These are phyloP conservation scores for Cuculus canorus DNA, from an alignment of 2,797 vertebrate species.

Conservation along the genomic window DNA sequence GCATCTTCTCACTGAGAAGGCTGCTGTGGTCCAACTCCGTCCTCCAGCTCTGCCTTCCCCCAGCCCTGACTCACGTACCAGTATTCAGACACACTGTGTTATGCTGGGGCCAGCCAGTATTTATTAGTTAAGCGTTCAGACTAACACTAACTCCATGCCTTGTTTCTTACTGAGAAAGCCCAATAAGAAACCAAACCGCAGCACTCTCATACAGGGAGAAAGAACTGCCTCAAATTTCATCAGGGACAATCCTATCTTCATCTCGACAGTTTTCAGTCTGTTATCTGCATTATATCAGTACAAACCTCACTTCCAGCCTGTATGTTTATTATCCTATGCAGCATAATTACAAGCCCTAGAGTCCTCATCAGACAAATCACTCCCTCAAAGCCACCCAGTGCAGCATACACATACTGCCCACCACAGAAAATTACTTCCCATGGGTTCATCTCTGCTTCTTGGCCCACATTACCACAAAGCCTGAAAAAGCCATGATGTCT, in stretches of 20 bases:
- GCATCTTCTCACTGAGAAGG: not conserved
- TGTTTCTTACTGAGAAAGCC: constrained; percentile 11
- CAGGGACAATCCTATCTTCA: not conserved
- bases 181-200: not conserved
- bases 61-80: not conserved
- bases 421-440: not conserved
- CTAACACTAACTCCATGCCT: constrained; percentile 16
- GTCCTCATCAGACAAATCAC: not conserved
- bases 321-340: not conserved
- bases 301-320: not conserved
- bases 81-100: not conserved
- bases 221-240: not conserved
- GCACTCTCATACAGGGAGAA: not conserved
- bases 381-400: not conserved
- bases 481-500: not conserved
- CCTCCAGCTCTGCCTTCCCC: not conserved
- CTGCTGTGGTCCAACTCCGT: not conserved
- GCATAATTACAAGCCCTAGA: not conserved
- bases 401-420: not conserved
- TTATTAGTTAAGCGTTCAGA: constrained; percentile 22
- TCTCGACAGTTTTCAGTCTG: not conserved
- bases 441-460: not conserved
- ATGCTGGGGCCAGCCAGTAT: not conserved
- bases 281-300: fast-evolving
- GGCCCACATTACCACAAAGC: not conserved